Evolutionary conservation across 2,888 invertebrate genomes (phyloP).

Genomic region (Antheraea yamamai): DNA sequence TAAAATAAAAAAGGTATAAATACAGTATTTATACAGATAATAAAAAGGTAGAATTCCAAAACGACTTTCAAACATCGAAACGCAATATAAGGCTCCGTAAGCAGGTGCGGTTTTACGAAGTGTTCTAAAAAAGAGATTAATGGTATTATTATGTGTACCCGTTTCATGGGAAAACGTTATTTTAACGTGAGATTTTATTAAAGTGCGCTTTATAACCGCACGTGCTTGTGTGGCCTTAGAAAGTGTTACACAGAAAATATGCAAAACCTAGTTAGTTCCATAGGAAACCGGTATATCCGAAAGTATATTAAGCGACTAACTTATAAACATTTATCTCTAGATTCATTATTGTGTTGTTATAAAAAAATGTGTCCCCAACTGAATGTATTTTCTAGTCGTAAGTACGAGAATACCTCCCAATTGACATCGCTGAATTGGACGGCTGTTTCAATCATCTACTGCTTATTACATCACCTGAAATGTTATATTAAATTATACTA

Average conservation of each 20-base stretch:
- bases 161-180: no score
- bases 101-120: not conserved
- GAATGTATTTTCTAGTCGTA: conserved; percentile 32
- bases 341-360: conserved; percentile 4
- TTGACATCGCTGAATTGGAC: conserved; percentile 68
- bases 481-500: not conserved
- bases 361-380: not conserved
- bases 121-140: not conserved
- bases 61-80: not conserved
- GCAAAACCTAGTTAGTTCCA: not conserved
- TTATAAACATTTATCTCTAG: conserved; percentile 12
- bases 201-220: not conserved
- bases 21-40: no score
- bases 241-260: conserved; percentile 1
- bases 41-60: not conserved
- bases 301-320: not conserved
- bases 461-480: conserved; percentile 70
- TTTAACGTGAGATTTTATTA: not conserved
- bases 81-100: not conserved
- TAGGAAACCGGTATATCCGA: conserved; percentile 12
- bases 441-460: conserved; percentile 45
- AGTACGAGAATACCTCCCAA: conserved; percentile 32
- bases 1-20: no score
- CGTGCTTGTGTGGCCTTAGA: not conserved
- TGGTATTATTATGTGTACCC: not conserved